Base-by-base conservation (phyloP, 2,888 invertebrate species). In the Ischnura elegans region DNA sequence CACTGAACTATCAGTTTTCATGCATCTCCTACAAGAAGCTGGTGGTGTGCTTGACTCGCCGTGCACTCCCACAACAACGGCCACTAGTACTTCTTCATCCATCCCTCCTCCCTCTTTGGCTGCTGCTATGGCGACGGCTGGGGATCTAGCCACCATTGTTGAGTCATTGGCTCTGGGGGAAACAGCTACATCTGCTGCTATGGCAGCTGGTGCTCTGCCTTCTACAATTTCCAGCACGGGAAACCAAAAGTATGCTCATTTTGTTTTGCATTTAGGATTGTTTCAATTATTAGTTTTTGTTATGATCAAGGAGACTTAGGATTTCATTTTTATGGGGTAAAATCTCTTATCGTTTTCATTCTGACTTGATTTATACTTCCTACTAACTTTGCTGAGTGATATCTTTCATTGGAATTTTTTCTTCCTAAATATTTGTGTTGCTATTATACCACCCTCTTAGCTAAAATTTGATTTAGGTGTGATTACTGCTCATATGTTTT, bases 91-190 rank as follows among this genome's bases (percentile, higher is more conserved):
- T 76, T 76, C 76, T 36, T 25, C 90, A 43, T 42, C 66, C 61
- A 61, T 90, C 43, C 97, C 97, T 93, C 97, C 97, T 94, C 96
- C 97, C 0, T 97, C 98, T 95, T 96, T 98, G 90, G 97, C 97
- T 4, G 96, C 97, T 29, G 97, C 98, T 94, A 96, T 97, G 51
- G 95, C 96, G 45, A 96, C 96, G 61, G 96, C 97, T 13, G 97
- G 97, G 94, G 98, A 98, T 96, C 96, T 98, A 95, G 98, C 98
- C 5, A 98, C 98, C 55, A 98, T 98, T 95, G 98, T 98, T 21
- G 98, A 98, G 96, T 98, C 98, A 94, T 96, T 98, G 87, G 97
- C 98, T 0, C 96, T 98, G 76, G 96, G 96, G 95, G 97, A 97
- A 95, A 96, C 97, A 95, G 95, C 96, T 0, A 95, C 95, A 25